Evolutionary conservation across 2,113 vertebrate species (phyloP), one percentile per base, ranked within the genome.

Genomic region (Passer domesticus): DNA sequence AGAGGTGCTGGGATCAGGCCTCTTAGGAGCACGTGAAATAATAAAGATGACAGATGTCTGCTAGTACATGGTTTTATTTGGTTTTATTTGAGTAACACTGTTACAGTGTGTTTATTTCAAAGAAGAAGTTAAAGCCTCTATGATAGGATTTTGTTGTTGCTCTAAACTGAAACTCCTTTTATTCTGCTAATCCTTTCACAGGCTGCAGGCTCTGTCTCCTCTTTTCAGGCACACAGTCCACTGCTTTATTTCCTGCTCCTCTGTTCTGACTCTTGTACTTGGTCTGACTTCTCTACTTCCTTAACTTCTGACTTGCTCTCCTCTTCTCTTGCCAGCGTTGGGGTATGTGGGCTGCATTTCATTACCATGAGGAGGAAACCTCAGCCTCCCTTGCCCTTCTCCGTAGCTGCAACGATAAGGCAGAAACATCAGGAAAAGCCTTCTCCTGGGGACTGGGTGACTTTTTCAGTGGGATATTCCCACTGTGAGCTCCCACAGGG

Each of bases 291-390:
- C 90, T 94, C 92, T 73, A 66, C 90, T 97, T 96, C 96, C 96
- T 97, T 95, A 91, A 92, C 96, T 96, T 95, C 90, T 96, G 95
- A 97, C 96, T 96, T 77, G 92, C 28, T 96, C 95, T 94, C 76
- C 91, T 95, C 78, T 87, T 52, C 74, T 83, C 87, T 94, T 97
- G 97, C 96, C 96, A 97, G 94, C 28, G 4, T 41, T 84, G 76
- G 85, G 80, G 33, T 95, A 94, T 92, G 97, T 44, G 94, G 94
- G 74, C 89, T 96, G 96, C 96, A 97, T 97, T 89, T 97, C 94
- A 97, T 97, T 97, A 97, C 62, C 79, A 70, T 0, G 3, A 50
- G 83, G 63, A 89, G 74, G 70, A 81, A 95, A 46, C 43, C 70
- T 93, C 74, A 59, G 83, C 64, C 44, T 92, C 53, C 69, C 3